These are phyloP conservation scores for Polylopha cassiicola DNA, from an alignment of 2,888 invertebrate species.

Conservation along the genomic window DNA sequence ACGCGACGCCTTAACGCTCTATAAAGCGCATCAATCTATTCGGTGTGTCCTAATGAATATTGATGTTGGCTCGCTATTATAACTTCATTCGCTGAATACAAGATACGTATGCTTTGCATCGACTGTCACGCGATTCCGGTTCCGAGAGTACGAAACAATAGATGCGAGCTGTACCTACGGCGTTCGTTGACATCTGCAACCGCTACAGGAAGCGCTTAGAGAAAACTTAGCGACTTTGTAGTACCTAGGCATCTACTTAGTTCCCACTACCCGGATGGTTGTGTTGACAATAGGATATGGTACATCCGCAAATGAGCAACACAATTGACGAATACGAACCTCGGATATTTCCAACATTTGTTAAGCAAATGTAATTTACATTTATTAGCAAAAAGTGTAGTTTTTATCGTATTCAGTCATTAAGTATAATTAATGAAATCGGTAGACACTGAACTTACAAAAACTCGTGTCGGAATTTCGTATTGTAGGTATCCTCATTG, in stretches of 20 bases:
- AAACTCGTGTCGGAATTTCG: constrained; percentile 3
- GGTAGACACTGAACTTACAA: constrained; percentile 6
- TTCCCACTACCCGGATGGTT: constrained; percentile 35
- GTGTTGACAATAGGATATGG: constrained; percentile 30
- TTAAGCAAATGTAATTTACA: constrained; percentile 6
- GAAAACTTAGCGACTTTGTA: constrained; percentile 33
- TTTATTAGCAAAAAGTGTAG: constrained; percentile 12
- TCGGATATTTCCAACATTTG: constrained; percentile 4
- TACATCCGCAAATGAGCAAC: constrained; percentile 16
- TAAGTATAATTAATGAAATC: too few species aligned
- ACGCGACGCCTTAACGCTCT: constrained; percentile 69
- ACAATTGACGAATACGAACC: constrained; percentile 10
- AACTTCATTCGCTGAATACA: constrained; percentile 35
- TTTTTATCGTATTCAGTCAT: constrained; percentile 7
- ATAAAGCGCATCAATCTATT: constrained; percentile 63
- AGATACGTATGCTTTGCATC: constrained; percentile 29
- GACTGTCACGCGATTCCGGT: constrained; percentile 42
- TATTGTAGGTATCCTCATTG: too few species aligned
- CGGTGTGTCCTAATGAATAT: constrained; percentile 53
- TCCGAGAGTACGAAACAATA: constrained; percentile 27
- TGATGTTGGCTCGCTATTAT: constrained; percentile 33
- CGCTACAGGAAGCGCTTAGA: constrained; percentile 47
- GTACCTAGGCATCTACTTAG: constrained; percentile 35
- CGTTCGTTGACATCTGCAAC: constrained; percentile 47
- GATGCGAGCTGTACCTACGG: constrained; percentile 29